Evolutionary conservation across 2,888 invertebrate genomes (phyloP).

Genomic region (Diabrotica balteata): DNA sequence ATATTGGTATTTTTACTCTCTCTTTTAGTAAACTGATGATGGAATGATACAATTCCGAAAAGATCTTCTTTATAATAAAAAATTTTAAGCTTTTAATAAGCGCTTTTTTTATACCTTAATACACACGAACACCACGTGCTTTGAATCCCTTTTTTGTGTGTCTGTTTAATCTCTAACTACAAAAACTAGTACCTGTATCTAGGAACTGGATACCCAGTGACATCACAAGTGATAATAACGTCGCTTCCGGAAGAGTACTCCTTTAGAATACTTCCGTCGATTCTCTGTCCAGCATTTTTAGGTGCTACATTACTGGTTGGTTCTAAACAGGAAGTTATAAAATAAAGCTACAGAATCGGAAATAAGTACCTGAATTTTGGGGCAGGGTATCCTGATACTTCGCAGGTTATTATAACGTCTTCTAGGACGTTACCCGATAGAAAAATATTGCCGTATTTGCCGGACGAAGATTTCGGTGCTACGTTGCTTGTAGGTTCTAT

Average conservation of each 20-base stretch:
- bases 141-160: no score
- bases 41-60: no score
- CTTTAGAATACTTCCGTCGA: slow-evolving; percentile 63
- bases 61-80: no score
- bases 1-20: no score
- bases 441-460: slow-evolving; percentile 62
- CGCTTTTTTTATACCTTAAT: no score
- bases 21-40: no score
- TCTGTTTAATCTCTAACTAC: no score
- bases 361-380: slow-evolving; percentile 56
- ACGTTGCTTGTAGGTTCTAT: slow-evolving; percentile 71
- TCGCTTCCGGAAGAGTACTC: slow-evolving; percentile 55
- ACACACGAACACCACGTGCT: no score
- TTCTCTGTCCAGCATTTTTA: slow-evolving; percentile 60
- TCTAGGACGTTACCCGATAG: slow-evolving; percentile 49
- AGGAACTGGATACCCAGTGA: slow-evolving; percentile 75
- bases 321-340: slow-evolving; percentile 61
- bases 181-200: slow-evolving; percentile 65
- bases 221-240: slow-evolving; percentile 71
- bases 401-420: slow-evolving; percentile 68
- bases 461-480: slow-evolving; percentile 63
- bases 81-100: no score
- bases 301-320: slow-evolving; percentile 73
- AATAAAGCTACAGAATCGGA: no score
- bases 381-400: slow-evolving; percentile 73